Base-by-base conservation (phyloP, 2,113 vertebrate genomes). In the Salminus brasiliensis region DNA sequence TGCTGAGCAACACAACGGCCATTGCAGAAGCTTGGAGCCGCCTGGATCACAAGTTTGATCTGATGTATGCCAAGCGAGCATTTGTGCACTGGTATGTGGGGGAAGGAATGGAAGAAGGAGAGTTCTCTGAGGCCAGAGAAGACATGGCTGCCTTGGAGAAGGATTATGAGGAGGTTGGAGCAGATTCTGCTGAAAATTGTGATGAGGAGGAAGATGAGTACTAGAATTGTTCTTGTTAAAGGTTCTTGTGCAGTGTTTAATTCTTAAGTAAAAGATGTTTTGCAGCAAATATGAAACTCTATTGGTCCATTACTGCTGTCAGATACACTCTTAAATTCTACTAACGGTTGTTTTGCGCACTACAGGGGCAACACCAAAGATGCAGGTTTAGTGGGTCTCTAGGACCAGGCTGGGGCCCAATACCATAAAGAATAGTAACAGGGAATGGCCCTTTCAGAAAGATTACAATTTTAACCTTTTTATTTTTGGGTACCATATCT, bases 1-100 rank as follows among this genome's bases (percentile, higher is more conserved):
- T 93, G 90, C 84, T 92, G 80, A 92, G 87, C 84, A 92, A 92
- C 79, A 92, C 88, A 62, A 93, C 91, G 10, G 92, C 92, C 36
- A 90, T 92, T 66, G 91, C 92, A 18, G 92, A 93, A 85, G 91
- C 91, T 80, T 93, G 92, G 92, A 91, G 91, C 45, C 88, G 89
- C 59, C 86, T 93, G 83, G 91, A 93, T 84, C 90, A 93, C 84
- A 93, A 90, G 80, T 92, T 92, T 87, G 92, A 92, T 69, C 84
- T 91, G 82, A 92, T 92, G 91, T 92, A 92, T 43, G 89, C 91
- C 85, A 93, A 93, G 85, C 85, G 91, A 82, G 92, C 91, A 83
- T 92, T 93, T 83, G 92, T 93, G 66, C 92, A 93, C 80, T 93
- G 92, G 91, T 92, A 93, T 3, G 90, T 93, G 27, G 92, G 92